A percentile compares a stretch with the other conserved stretches of the same genome.
phyloP scores from a whole-genome alignment of 2,797 vertebrate genomes.

The Hydrophis major region DNA sequence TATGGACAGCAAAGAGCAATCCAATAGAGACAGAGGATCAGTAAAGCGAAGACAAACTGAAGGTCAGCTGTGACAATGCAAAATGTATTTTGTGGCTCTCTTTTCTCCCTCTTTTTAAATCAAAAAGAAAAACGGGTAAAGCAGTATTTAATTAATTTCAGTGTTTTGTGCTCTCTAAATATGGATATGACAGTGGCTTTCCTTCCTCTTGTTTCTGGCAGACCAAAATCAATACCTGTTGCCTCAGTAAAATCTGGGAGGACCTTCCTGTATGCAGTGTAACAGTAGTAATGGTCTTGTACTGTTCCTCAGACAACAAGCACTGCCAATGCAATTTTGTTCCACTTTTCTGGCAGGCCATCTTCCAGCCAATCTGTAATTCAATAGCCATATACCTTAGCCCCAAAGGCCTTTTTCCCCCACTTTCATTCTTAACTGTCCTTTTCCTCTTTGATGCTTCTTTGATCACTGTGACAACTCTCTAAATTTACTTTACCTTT shows the following conservation, averaged over 20 bases:
- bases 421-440: constrained; percentile 61
- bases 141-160: constrained; percentile 5
- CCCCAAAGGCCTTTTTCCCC: constrained; percentile 61
- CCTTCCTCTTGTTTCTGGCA: constrained; percentile 41
- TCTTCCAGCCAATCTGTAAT: constrained; percentile 76
- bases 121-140: not conserved
- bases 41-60: not conserved
- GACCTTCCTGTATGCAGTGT: constrained; percentile 61
- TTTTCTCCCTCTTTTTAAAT: not conserved
- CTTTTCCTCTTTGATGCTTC: constrained; percentile 71
- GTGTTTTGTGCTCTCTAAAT: constrained; percentile 13
- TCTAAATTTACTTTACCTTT: constrained; percentile 78
- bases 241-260: constrained; percentile 71
- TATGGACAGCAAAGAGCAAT: not conserved
- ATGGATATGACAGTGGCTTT: constrained; percentile 17
- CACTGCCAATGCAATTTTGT: constrained; percentile 80
- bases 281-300: constrained; percentile 69
- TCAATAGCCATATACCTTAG: constrained; percentile 76
- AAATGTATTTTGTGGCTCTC: not conserved
- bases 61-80: not conserved
- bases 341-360: constrained; percentile 77
- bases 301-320: constrained; percentile 68
- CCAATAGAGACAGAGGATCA: not conserved
- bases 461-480: constrained; percentile 77
- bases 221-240: constrained; percentile 74